Conservation (phyloP, 2,888 invertebrate genomes). For the Vandiemenella viatica region DNA sequence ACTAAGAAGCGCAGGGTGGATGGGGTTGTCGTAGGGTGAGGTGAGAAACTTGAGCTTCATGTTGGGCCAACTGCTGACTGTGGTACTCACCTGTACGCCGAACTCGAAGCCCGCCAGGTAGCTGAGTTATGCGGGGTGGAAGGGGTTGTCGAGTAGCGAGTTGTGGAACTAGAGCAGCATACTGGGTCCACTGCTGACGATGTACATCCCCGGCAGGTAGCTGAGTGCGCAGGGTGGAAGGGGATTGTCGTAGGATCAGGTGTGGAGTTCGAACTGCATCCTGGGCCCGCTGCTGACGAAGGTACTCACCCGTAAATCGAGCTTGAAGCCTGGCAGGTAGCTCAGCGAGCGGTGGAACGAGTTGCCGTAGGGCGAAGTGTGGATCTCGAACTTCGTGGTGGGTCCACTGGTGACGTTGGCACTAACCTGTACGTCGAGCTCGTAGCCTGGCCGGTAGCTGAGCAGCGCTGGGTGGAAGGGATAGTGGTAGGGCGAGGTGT, state of each 20-base stretch:
- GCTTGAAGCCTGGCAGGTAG: conserved; percentile 61
- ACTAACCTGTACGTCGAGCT: too few species aligned
- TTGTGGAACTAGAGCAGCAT: conserved; percentile 69
- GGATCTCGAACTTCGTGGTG: too few species aligned
- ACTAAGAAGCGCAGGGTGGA: too few species aligned
- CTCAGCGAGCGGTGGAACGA: conserved; percentile 64
- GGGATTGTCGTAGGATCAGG: conserved; percentile 66
- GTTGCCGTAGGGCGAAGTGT: too few species aligned
- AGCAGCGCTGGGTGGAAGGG: too few species aligned
- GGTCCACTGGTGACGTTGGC: too few species aligned
- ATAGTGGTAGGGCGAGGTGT: conserved; percentile 66
- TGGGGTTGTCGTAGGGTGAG: too few species aligned
- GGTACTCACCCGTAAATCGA: conserved; percentile 54
- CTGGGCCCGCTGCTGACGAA: conserved; percentile 62
- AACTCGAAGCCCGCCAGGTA: conserved; percentile 65
- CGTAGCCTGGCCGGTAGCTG: too few species aligned
- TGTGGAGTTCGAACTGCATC: conserved; percentile 65
- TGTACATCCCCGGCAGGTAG: conserved; percentile 58
- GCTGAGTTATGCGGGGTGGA: conserved; percentile 58
- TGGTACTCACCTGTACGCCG: conserved; percentile 68
- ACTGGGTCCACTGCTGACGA: conserved; percentile 59
- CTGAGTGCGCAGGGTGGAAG: conserved; percentile 63
- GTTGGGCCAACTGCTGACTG: too few species aligned
- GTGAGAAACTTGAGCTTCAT: too few species aligned
- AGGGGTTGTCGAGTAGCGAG: too few species aligned